Base-by-base conservation (phyloP, 2,797 vertebrate genomes). In the Neosalanx taihuensis region DNA sequence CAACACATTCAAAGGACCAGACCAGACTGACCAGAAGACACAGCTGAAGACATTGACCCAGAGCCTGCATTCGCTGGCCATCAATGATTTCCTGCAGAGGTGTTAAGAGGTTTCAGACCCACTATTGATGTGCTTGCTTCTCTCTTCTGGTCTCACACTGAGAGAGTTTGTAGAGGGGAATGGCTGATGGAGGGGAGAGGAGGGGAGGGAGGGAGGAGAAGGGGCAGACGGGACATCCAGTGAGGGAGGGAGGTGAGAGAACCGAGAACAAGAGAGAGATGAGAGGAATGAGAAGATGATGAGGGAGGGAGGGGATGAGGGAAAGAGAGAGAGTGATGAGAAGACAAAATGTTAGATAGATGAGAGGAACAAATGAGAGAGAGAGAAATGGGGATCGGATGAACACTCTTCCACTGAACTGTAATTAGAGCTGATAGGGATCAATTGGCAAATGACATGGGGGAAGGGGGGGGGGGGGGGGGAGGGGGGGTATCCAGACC, bases 371-470 rank as follows among this genome's bases (percentile, higher is more conserved):
- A 10, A n/a, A n/a, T n/a, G n/a, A 7, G 4, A 61, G 49, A 61
- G 64, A 72, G 60, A 62, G 29, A n/a, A 26, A 30, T 23, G 30
- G 60, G 26, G 60, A 29, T 12, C 12, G 31, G 17, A 18, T 17
- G 49, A 53, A 51, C 51, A n/a, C 49, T 60, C 78, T 78, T 26
- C 60, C 84, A 37, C 57, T 41, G 71, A 41, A 46, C 68, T 79
- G 85, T 82, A 88, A 89, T 82, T 70, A 72, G 71, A 82, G 72
- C 67, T 89, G 86, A 87, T 88, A 75, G 71, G 69, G 86, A 88
- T 92, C 89, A 90, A 86, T 89, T 88, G 87, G 81, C 83, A 87
- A 89, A 92, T 90, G 78, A 87, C 81, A 89, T 73, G 84, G 74
- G 73, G 64, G 76, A n/a, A n/a, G n/a, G n/a, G n/a, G n/a, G n/a